Percentiles rank a stretch among this genome's conserved stretches.
Evolutionary conservation across 2,797 vertebrate species (phyloP).

Genomic region (Scolopax bukidnonensis): DNA sequence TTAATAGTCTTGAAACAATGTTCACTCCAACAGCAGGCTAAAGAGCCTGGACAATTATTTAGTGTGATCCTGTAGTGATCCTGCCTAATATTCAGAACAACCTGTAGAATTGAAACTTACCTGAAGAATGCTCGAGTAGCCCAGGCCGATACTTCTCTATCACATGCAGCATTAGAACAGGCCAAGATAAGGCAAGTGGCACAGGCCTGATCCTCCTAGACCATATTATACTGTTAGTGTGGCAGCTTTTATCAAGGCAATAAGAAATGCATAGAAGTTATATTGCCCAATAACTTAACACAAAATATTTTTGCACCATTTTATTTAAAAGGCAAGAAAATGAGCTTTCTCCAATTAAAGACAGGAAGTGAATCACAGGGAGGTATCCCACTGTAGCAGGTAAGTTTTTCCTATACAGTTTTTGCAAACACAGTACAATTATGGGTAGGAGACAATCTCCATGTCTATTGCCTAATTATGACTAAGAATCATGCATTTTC

Average conservation of each 20-base stretch:
- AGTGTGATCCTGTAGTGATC: not conserved
- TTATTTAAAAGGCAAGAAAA: not conserved
- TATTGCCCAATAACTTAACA: not conserved
- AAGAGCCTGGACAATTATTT: not conserved
- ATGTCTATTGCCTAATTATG: not conserved
- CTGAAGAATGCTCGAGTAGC: constrained; percentile 96
- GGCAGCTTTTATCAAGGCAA: not conserved
- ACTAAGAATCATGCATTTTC: not conserved
- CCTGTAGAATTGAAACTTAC: constrained; percentile 64
- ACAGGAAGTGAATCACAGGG: not conserved
- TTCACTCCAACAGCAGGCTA: not conserved
- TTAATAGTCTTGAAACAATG: not conserved
- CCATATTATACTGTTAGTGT: not conserved
- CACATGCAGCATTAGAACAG: constrained; percentile 88
- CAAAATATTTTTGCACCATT: not conserved
- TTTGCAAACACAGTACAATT: not conserved
- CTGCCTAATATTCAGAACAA: not conserved
- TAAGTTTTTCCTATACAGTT: not conserved
- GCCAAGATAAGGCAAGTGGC: constrained; percentile 93
- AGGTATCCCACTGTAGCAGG: not conserved
- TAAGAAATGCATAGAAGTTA: not conserved
- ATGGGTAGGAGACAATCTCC: not conserved
- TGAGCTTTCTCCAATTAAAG: not conserved
- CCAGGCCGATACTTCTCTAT: constrained; percentile 94
- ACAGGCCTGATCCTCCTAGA: constrained; percentile 94